Conservation (phyloP, 2,113 vertebrate genomes). For the Gadus macrocephalus region DNA sequence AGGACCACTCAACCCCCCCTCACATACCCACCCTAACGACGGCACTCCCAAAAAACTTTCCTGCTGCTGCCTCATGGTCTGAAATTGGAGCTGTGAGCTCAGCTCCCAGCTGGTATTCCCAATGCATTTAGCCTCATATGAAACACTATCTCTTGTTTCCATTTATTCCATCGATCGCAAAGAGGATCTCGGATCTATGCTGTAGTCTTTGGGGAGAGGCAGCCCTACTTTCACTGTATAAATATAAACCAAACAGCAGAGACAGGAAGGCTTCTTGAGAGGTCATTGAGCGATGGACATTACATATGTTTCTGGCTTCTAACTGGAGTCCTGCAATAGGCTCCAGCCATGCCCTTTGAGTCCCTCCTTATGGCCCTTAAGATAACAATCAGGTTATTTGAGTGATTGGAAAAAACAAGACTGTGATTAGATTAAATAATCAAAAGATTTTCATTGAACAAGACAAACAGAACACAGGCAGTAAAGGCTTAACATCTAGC, state of each 20-base stretch:
- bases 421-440: conserved; percentile 82
- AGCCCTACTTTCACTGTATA: too few species aligned
- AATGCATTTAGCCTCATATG: conserved; percentile 16
- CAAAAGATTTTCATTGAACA: conserved; percentile 86
- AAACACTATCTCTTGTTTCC: too few species aligned
- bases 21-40: conserved; percentile 34
- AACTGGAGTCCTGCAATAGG: conserved; percentile 24
- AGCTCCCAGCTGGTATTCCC: background rate
- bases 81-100: too few species aligned
- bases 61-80: conserved; percentile 37
- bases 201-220: too few species aligned
- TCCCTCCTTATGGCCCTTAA: conserved; percentile 40
- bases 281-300: conserved; percentile 44
- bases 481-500: conserved; percentile 84
- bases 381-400: conserved; percentile 50
- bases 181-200: background rate
- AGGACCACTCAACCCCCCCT: conserved; percentile 68
- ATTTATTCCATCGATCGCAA: too few species aligned
- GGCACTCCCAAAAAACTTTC: conserved; percentile 61
- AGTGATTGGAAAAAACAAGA: conserved; percentile 79
- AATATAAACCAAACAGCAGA: conserved; percentile 25
- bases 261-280: conserved; percentile 62
- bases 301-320: conserved; percentile 24
- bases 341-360: conserved; percentile 34
- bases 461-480: conserved; percentile 88